Base-by-base conservation (phyloP, 1,140 invertebrate species). In the Brachionus rubens region DNA sequence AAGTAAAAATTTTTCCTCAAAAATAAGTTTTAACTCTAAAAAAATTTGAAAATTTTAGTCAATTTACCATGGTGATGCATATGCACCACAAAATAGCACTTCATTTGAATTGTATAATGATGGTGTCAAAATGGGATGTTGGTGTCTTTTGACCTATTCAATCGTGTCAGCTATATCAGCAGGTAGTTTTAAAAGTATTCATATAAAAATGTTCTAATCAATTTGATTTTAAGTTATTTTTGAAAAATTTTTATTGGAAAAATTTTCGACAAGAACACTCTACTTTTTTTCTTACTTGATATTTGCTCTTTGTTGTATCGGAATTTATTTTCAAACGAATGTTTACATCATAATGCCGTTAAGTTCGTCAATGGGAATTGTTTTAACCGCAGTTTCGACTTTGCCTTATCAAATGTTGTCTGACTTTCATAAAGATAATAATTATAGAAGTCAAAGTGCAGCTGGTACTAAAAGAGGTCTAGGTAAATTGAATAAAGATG, bases 71-170 rank as follows among this genome's bases (percentile, higher is more conserved):
- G 86, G 86, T 1, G 81, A 84, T 56, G 86, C 86, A 1, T 84
- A 84, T 78, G 85, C 82, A 4, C 79, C 79, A 2, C 81, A 81
- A 21, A 80, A 79, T 68, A 82, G 82, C 9, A 48, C 78, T n/a
- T 67, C 80, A 40, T 78, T 82, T 1, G 78, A 78, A 21, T 77
- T 80, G 5, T 87, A 86, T 79, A 85, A 87, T 78, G 82, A 86
- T 76, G 86, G 86, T 5, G 86, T 87, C 0, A 79, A 86, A 30
- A 86, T 86, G 83, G 86, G 85, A 9, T 86, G 84, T 56, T 87
- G 83, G 84, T 86, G 86, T 1, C 80, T 87, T 33, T 78, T 87
- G 1, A 78, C 86, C 4, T 86, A 87, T 77, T 86, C 85, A 78
- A 80, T 86, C 19, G 82, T 82, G 28, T 85, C 85, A 41, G 83